Base-by-base conservation (phyloP, 2,888 invertebrate species). In the Byasa hedistus region DNA sequence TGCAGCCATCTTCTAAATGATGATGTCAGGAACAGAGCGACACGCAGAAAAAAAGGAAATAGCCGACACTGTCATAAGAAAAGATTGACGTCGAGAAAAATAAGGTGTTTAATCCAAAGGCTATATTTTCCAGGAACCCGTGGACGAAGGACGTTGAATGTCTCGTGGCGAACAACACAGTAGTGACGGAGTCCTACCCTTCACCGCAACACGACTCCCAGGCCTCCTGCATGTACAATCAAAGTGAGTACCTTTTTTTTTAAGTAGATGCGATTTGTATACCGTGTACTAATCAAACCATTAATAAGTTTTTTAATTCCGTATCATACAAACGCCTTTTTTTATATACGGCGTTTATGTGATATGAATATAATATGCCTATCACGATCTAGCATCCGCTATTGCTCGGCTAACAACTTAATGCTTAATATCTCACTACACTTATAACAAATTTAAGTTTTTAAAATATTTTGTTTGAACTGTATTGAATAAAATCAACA, bases 101-200 rank as follows among this genome's bases (percentile, higher is more conserved):
- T n/a, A 12, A 36, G 36, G 12, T 39, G 39, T 15, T 39, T 39
- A 39, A 39, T 39, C 15, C 12, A 39, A 39, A 2, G 15, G 12
- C 12, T 15, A 2, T 39, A 15, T 39, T 21, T 64, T 68, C 0
- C 75, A 91, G 90, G 76, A 98, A 98, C 87, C 98, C 98, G 0
- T 98, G 98, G 98, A 98, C 98, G 0, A 97, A 97, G 68, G 98
- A 98, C 79, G 95, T 97, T 69, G 98, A 98, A 79, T 97, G 96
- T 80, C 93, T 98, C 71, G 95, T 98, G 72, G 96, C 97, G 0
- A 97, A 96, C 83, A 98, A 98, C 87, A 95, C 94, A 0, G 93
- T 96, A 58, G 93, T 97, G 68, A 57, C 73, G 0, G 83, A 82
- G 0, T 54, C 70, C 0, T 72, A 72, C 1, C 55, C 67, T 15